Evolutionary conservation across 2,888 invertebrate genomes (phyloP).

Genomic region (Congeria kusceri): DNA sequence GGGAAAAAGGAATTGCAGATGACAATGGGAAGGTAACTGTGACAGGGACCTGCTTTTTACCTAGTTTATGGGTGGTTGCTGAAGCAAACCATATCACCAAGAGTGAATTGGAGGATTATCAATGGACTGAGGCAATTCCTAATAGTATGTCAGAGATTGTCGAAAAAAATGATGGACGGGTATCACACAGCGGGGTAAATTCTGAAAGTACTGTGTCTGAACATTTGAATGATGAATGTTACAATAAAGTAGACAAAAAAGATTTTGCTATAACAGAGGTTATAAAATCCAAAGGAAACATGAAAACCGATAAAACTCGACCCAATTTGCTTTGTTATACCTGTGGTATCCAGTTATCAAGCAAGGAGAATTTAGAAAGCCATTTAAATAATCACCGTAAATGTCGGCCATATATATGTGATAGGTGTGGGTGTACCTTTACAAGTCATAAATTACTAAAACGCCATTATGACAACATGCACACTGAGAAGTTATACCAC

Average conservation of each 20-base stretch:
- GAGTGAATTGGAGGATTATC: too few relatives aligned
- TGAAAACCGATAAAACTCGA: neutral
- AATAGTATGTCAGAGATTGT: too few relatives aligned
- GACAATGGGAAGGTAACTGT: too few relatives aligned
- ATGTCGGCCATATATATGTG: slow-evolving; percentile 21
- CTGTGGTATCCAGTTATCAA: slow-evolving; percentile 8
- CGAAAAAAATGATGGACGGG: too few relatives aligned
- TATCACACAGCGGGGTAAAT: too few relatives aligned
- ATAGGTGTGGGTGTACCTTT: slow-evolving; percentile 13
- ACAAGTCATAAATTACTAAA: neutral
- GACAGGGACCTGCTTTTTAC: too few relatives aligned
- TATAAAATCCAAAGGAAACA: neutral
- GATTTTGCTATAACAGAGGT: neutral
- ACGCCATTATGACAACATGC: neutral
- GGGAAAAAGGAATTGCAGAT: too few relatives aligned
- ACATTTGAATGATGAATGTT: neutral
- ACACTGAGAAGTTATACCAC: slow-evolving; percentile 1
- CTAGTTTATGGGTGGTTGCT: too few relatives aligned
- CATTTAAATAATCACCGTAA: slow-evolving; percentile 30
- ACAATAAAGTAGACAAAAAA: neutral
- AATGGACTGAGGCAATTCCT: too few relatives aligned
- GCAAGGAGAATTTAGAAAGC: neutral
- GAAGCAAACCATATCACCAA: too few relatives aligned
- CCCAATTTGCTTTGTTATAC: neutral
- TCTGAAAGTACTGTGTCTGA: too few relatives aligned